A percentile compares a stretch with the other conserved stretches of the same genome.
phyloP scores from a whole-genome alignment of 2,797 vertebrate genomes.

The Rallus crepitans region DNA sequence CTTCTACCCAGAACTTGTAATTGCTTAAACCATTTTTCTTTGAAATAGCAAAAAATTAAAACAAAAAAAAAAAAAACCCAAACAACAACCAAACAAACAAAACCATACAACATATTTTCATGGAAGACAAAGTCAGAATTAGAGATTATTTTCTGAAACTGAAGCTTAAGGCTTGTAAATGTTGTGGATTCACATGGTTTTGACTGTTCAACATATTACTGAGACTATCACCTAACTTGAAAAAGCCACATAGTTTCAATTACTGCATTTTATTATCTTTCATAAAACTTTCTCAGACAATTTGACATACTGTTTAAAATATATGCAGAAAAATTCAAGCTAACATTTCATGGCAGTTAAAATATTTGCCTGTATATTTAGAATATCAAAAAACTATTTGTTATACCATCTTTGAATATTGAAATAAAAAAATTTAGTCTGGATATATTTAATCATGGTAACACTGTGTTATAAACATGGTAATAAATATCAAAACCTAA shows the following conservation, averaged over 20 bases:
- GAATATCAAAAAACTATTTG: neutral
- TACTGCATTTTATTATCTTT: neutral
- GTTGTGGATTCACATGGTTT: neutral
- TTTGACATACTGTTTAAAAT: neutral
- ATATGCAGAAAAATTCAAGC: neutral
- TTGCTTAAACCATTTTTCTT: neutral
- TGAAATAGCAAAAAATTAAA: neutral
- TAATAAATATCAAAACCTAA: neutral
- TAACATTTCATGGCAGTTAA: neutral
- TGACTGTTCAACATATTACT: neutral
- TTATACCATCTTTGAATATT: neutral
- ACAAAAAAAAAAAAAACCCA: neutral
- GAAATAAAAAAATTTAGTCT: neutral
- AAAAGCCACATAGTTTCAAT: neutral
- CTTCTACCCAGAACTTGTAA: neutral
- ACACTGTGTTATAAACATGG: neutral
- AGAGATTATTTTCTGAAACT: neutral
- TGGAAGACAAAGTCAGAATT: neutral
- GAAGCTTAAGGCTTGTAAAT: neutral
- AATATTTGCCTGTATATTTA: neutral
- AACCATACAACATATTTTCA: neutral
- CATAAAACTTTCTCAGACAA: neutral
- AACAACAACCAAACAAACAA: too few species aligned
- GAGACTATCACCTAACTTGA: neutral
- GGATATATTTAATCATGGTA: neutral